phyloP scores from a whole-genome alignment of 2,888 invertebrate species.

The Tipula vernalis region DNA sequence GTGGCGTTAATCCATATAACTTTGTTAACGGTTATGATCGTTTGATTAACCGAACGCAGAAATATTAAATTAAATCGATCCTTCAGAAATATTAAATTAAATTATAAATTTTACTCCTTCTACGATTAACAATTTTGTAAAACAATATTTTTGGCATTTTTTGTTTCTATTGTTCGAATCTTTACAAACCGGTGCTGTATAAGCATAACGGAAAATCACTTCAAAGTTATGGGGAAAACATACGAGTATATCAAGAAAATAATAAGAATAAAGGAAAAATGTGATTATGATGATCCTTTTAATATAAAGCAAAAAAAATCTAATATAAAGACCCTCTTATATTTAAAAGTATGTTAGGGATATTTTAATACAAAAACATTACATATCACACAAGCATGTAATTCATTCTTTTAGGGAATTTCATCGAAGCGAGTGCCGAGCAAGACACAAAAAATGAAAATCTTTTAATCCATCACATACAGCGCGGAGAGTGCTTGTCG shows the following conservation, averaged over 20 bases:
- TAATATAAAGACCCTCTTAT: neutral
- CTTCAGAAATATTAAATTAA: too few relatives aligned
- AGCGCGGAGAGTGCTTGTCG: neutral
- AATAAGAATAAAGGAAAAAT: neutral
- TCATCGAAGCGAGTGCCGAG: neutral
- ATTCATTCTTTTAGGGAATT: neutral
- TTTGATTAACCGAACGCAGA: neutral
- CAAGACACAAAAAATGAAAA: neutral
- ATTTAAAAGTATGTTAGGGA: neutral
- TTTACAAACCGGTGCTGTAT: neutral
- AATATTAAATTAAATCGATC: too few relatives aligned
- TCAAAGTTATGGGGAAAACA: neutral
- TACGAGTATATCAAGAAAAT: neutral
- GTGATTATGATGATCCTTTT: neutral
- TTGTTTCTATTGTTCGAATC: neutral
- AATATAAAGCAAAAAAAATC: neutral
- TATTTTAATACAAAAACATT: neutral
- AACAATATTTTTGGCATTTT: too few relatives aligned
- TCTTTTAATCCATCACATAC: neutral
- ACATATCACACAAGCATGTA: neutral
- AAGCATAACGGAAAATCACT: neutral
- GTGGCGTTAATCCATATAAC: neutral
- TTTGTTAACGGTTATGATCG: neutral
- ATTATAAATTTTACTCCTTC: neutral
- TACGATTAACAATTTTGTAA: too few relatives aligned